Evolutionary conservation across 1,140 invertebrate genomes (phyloP).

Genomic region (Glomeris maerens): DNA sequence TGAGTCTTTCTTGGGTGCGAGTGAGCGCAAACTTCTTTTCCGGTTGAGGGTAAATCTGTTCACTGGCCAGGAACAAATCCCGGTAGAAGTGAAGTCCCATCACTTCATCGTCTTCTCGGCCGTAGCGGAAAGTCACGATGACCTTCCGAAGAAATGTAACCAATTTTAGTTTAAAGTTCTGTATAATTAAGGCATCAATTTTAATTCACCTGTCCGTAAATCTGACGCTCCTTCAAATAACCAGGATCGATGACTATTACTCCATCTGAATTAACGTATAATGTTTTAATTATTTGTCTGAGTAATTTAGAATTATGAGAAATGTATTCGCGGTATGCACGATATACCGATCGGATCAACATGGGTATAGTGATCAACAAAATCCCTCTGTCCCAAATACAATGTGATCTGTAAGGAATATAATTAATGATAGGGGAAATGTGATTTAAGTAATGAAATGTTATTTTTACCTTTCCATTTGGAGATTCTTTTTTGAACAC

Average conservation of each 20-base stretch:
- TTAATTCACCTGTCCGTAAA: slow-evolving; percentile 49
- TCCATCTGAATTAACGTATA: slow-evolving; percentile 71
- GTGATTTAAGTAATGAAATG: slow-evolving; percentile 2
- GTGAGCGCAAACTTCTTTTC: slow-evolving; percentile 41
- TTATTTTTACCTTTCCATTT: slow-evolving; percentile 54
- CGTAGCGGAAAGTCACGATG: slow-evolving; percentile 92
- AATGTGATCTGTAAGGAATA: slow-evolving; percentile 53
- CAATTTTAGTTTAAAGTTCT: too few species aligned
- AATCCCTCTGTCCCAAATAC: slow-evolving; percentile 90
- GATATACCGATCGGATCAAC: slow-evolving; percentile 80
- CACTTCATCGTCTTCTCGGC: slow-evolving; percentile 93
- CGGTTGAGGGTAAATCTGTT: slow-evolving; percentile 65
- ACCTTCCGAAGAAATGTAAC: slow-evolving; percentile 51
- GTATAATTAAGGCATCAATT: too few species aligned
- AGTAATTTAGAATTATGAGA: slow-evolving; percentile 5
- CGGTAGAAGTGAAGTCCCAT: slow-evolving; percentile 97
- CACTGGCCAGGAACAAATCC: slow-evolving; percentile 76
- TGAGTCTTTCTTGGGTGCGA: slow-evolving; percentile 62
- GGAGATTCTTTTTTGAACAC: slow-evolving; percentile 91
- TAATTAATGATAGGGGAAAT: slow-evolving; percentile 6
- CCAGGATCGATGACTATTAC: slow-evolving; percentile 82
- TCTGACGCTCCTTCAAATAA: slow-evolving; percentile 67
- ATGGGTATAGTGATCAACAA: slow-evolving; percentile 82
- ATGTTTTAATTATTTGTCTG: background rate
- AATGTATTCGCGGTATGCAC: too few species aligned